These are phyloP conservation scores for Dicycla oo DNA, from an alignment of 2,888 invertebrate genomes.

Conservation along the genomic window DNA sequence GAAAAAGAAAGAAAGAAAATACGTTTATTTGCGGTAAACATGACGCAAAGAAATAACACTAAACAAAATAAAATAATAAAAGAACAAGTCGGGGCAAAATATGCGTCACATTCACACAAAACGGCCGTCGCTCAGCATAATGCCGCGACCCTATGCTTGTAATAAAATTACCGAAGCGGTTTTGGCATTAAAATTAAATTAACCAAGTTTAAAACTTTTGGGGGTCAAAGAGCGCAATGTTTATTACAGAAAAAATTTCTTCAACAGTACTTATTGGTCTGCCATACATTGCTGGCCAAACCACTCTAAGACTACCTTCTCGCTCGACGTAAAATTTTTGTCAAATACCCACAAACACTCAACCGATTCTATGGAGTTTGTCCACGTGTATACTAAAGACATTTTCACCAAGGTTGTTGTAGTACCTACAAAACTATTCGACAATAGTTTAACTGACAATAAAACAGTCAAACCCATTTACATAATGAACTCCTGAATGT, in stretches of 20 bases:
- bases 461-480: constrained; percentile 48
- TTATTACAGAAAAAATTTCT: neutral
- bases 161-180: too few species aligned
- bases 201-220: neutral
- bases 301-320: neutral
- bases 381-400: constrained; percentile 29
- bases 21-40: too few species aligned
- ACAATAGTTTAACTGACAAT: constrained; percentile 44
- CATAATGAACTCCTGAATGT: constrained; percentile 53
- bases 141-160: too few species aligned
- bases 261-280: neutral
- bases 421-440: constrained; percentile 26
- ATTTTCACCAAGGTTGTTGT: constrained; percentile 42
- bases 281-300: neutral
- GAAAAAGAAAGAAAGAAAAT: too few species aligned
- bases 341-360: constrained; percentile 1
- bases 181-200: neutral
- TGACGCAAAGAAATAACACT: too few species aligned
- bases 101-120: too few species aligned
- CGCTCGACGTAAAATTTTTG: neutral
- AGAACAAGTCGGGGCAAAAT: too few species aligned
- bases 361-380: neutral
- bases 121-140: too few species aligned
- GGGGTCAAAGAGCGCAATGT: neutral
- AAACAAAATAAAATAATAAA: too few species aligned